A percentile compares a stretch with the other conserved stretches of the same genome.
Conservation (phyloP, 2,797 vertebrate genomes). For the Aphelocoma californica region DNA sequence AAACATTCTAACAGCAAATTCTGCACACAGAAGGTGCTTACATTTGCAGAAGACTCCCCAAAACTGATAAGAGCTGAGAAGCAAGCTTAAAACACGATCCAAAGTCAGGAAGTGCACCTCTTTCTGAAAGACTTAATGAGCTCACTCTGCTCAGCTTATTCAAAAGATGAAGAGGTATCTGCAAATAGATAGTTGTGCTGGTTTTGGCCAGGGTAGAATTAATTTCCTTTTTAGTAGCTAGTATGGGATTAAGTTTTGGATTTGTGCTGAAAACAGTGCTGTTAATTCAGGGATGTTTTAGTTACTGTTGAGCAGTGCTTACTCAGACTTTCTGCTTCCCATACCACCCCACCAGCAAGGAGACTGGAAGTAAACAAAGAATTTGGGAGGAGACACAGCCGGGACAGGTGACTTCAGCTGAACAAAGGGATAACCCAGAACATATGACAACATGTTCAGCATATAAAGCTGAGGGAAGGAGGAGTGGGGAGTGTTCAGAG, state of each 20-base stretch:
- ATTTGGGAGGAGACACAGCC: background rate
- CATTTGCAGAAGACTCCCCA: background rate
- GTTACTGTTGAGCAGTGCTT: background rate
- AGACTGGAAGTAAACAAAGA: background rate
- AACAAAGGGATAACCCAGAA: background rate
- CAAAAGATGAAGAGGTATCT: background rate
- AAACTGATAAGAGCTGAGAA: background rate
- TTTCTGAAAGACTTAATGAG: background rate
- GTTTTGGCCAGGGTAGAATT: background rate
- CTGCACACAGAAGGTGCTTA: background rate
- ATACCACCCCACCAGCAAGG: background rate
- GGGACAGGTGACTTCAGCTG: background rate
- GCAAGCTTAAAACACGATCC: background rate
- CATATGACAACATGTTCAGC: background rate
- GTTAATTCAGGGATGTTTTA: background rate
- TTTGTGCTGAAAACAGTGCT: background rate
- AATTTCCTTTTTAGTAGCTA: background rate
- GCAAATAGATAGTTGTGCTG: background rate
- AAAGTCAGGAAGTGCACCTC: background rate
- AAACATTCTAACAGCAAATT: background rate
- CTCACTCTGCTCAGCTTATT: background rate
- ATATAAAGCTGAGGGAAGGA: background rate
- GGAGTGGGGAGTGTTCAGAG: background rate
- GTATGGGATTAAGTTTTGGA: background rate
- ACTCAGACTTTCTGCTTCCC: background rate